phyloP scores from a whole-genome alignment of 2,113 vertebrate species.

The Bubo blakistoni region DNA sequence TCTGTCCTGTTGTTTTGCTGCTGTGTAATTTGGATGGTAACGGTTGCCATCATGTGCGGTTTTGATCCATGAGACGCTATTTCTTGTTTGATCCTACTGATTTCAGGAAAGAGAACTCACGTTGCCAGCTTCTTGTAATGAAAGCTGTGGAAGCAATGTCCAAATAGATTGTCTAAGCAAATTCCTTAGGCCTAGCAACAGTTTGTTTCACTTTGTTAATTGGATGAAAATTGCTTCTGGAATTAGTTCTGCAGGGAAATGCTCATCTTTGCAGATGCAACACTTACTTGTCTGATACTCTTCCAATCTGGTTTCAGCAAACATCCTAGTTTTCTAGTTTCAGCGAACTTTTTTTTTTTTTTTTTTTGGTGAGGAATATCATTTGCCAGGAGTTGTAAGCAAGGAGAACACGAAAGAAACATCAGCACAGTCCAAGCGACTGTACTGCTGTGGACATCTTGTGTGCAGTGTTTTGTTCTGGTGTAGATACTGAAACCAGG shows the following conservation, averaged over 20 bases:
- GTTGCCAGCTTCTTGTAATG: neutral
- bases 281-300: neutral
- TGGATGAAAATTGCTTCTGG: slow-evolving; percentile 1
- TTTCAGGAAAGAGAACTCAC: neutral
- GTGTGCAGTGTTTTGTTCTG: neutral
- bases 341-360: neutral
- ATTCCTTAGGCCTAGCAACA: neutral
- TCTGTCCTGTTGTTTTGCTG: neutral
- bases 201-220: neutral
- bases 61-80: neutral
- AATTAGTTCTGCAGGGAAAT: neutral
- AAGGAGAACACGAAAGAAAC: neutral
- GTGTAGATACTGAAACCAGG: neutral
- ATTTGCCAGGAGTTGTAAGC: neutral
- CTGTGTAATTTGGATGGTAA: neutral
- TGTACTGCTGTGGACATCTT: neutral
- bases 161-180: neutral
- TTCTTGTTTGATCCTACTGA: neutral
- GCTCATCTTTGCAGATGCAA: neutral
- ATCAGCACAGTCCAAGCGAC: neutral
- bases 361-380: neutral
- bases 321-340: neutral
- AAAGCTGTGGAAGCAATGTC: neutral
- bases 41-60: neutral
- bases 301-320: neutral